Evolutionary conservation across 1,140 invertebrate genomes (phyloP), one percentile per base, ranked within the genome.

Genomic region (Mactra quadrangularis): DNA sequence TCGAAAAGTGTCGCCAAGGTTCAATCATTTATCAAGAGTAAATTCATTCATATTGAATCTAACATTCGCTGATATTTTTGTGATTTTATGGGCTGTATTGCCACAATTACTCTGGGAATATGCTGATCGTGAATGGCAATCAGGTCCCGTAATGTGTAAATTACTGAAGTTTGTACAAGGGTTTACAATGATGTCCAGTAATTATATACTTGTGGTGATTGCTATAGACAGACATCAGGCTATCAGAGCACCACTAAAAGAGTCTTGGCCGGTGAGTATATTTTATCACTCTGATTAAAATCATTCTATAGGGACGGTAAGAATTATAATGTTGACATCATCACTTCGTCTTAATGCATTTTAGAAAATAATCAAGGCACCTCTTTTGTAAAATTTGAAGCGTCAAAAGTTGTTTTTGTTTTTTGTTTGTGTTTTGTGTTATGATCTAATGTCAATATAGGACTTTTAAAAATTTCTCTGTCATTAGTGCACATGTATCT

Each of bases 191-290:
- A 91, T 92, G 70, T 87, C 90, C 22, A 93, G 92, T 72, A 92
- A 90, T 33, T 93, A 93, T 84, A 93, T 93, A 90, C 79, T 94
- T 13, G 91, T 94, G 1, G 90, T 92, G 15, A 92, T 94, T n/a
- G 93, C 92, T 7, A 81, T 93, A 25, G 93, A 94, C 84, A 82
- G 93, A 1, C 91, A 93, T 77, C 91, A 91, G 76, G 93, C 93
- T 13, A 93, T 94, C 25, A 79, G 91, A 9, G 74, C 88, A 19
- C 93, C 93, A 4, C 88, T 94, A 0, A 89, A 90, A 59, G 88
- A 89, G 53, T 87, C 88, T 1, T 81, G 87, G 11, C 60, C 90
- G 41, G 91, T 92, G 87, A 88, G 88, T 88, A 38, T 35, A 41
- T 38, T 45, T 60, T 11, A 15, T 76, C 57, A 68, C 45, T 19